These are phyloP conservation scores for Petrolisthes manimaculis DNA, from an alignment of 2,888 invertebrate genomes.

Conservation along the genomic window DNA sequence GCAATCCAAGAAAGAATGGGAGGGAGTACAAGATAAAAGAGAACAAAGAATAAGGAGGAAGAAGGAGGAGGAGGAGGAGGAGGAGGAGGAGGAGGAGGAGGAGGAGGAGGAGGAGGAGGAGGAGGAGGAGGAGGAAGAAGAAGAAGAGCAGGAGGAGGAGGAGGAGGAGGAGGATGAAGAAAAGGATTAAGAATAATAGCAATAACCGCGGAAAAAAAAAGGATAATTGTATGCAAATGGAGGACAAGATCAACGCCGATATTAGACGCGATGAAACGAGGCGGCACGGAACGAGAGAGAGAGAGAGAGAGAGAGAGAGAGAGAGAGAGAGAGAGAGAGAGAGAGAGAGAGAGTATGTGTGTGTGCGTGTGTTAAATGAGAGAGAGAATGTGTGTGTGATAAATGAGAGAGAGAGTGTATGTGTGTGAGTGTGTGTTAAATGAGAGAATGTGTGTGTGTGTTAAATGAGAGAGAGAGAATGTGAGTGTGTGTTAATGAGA, in stretches of 20 bases:
- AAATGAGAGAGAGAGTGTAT: background rate
- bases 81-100: background rate
- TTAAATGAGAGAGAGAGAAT: background rate
- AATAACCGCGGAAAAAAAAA: background rate
- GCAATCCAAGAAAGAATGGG: too few species aligned
- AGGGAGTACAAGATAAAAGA: too few species aligned
- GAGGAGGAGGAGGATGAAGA: background rate
- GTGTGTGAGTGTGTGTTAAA: slow-evolving; percentile 16
- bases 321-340: background rate
- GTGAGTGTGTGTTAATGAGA: too few species aligned
- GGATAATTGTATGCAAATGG: background rate
- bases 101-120: background rate
- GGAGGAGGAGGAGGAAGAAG: background rate
- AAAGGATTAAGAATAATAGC: background rate
- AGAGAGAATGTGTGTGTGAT: background rate
- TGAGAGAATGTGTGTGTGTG: slow-evolving; percentile 9
- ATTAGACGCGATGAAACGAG: background rate
- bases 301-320: background rate
- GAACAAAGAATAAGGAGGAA: too few species aligned
- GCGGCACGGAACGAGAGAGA: background rate
- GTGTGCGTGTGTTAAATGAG: too few species aligned
- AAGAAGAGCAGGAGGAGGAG: background rate
- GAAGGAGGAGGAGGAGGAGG: background rate
- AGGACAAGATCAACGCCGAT: background rate
- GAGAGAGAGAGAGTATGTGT: too few species aligned